phyloP scores from a whole-genome alignment of 2,888 invertebrate genomes.

The Drosophila pegasa region DNA sequence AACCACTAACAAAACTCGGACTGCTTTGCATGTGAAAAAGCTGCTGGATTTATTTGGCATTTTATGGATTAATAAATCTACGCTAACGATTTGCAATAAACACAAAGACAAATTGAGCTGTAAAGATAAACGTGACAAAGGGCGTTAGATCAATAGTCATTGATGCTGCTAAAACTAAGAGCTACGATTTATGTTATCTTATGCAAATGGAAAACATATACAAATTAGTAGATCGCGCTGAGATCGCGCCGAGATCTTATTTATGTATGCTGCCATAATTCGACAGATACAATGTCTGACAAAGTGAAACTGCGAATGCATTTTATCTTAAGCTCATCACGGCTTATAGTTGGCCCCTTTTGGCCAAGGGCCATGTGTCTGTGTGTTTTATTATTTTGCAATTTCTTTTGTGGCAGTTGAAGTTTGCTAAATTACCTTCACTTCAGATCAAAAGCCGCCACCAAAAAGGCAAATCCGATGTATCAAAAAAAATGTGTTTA shows the following conservation, averaged over 20 bases:
- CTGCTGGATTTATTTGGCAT: slow-evolving; percentile 29
- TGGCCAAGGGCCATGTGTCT: slow-evolving; percentile 36
- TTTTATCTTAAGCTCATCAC: slow-evolving; percentile 34
- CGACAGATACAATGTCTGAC: slow-evolving; percentile 22
- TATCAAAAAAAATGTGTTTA: slow-evolving; percentile 15
- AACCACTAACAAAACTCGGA: slow-evolving; percentile 7
- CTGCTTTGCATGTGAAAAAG: slow-evolving; percentile 45
- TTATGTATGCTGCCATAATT: slow-evolving; percentile 20
- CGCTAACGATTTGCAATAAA: slow-evolving; percentile 32
- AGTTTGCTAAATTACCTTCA: slow-evolving; percentile 75
- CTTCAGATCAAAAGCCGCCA: slow-evolving; percentile 68
- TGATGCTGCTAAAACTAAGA: slow-evolving; percentile 7
- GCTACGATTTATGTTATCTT: slow-evolving; percentile 7
- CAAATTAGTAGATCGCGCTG: slow-evolving; percentile 11
- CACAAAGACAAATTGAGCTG: slow-evolving; percentile 31
- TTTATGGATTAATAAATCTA: slow-evolving; percentile 36
- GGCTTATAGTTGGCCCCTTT: slow-evolving; percentile 35
- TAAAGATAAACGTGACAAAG: slow-evolving; percentile 22
- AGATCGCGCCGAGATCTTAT: slow-evolving; percentile 20
- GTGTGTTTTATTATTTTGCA: slow-evolving; percentile 51
- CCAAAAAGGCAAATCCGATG: slow-evolving; percentile 47
- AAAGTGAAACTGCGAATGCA: slow-evolving; percentile 29
- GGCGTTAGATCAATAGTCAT: slow-evolving; percentile 21
- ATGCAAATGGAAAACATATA: slow-evolving; percentile 17
- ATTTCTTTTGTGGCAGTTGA: slow-evolving; percentile 65